Conservation (phyloP, 2,797 vertebrate species). For the Rallus crepitans region DNA sequence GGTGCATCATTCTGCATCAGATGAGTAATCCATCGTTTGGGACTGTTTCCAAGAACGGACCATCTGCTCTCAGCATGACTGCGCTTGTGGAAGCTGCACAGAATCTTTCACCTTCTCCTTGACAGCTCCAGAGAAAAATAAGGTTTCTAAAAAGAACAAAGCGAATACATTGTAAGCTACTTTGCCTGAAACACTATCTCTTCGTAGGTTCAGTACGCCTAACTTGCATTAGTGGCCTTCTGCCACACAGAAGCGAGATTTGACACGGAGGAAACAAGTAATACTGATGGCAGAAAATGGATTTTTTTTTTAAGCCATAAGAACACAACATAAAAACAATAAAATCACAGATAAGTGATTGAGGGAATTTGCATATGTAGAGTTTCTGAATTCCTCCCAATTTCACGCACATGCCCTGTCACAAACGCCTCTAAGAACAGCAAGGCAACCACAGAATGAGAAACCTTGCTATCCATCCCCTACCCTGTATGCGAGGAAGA, state of each 20-base stretch:
- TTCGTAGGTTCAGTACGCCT: conserved; percentile 1
- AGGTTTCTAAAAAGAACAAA: conserved; percentile 46
- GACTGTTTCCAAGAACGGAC: conserved; percentile 65
- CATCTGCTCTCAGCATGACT: conserved; percentile 68
- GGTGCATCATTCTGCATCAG: conserved; percentile 60
- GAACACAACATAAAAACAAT: conserved; percentile 53
- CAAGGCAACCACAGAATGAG: background rate
- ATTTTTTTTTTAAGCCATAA: conserved; percentile 34
- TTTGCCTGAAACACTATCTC: conserved; percentile 18
- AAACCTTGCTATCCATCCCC: background rate
- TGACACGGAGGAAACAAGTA: conserved; percentile 41
- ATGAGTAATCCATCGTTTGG: conserved; percentile 63
- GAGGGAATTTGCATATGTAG: conserved; percentile 34
- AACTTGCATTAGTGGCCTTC: conserved; percentile 35
- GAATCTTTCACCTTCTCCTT: conserved; percentile 59
- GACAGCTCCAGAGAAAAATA: conserved; percentile 24
- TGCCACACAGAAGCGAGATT: background rate
- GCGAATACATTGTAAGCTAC: conserved; percentile 24
- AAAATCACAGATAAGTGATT: background rate
- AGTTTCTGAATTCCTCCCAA: conserved; percentile 9
- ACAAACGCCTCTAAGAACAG: background rate
- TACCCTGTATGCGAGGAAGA: background rate
- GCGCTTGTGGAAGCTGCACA: background rate
- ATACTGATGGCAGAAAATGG: conserved; percentile 23
- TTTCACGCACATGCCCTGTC: background rate